Evolutionary conservation across 2,113 vertebrate species (phyloP).

Genomic region (Halichoeres trimaculatus): DNA sequence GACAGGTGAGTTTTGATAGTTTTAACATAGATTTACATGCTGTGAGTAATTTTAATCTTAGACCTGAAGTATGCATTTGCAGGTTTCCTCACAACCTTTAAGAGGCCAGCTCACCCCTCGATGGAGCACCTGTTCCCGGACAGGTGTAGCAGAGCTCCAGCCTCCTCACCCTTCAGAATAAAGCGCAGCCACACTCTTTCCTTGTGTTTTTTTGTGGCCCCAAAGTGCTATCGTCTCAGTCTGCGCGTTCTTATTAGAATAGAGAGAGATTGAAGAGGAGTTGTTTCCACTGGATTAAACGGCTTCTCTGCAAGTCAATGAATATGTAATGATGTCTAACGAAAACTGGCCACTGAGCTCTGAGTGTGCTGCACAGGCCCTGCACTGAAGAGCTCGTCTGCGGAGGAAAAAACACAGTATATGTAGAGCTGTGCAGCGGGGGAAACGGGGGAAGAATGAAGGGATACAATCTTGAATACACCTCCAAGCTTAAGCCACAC

Average conservation of each 20-base stretch:
- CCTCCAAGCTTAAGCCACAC: slow-evolving; percentile 60
- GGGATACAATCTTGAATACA: slow-evolving; percentile 72
- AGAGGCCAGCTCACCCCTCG: slow-evolving; percentile 25
- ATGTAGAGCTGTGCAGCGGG: slow-evolving; percentile 41
- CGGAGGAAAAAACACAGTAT: slow-evolving; percentile 36
- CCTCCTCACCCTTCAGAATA: slow-evolving; percentile 1
- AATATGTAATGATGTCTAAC: slow-evolving; percentile 82
- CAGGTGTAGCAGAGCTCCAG: slow-evolving; percentile 15
- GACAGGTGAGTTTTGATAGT: slow-evolving; percentile 49
- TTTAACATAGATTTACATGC: neutral
- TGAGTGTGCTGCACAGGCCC: slow-evolving; percentile 36
- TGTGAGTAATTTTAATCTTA: neutral
- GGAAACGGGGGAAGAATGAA: slow-evolving; percentile 62
- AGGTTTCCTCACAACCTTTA: neutral
- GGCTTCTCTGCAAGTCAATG: slow-evolving; percentile 80
- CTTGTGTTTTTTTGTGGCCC: slow-evolving; percentile 27
- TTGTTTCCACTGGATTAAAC: slow-evolving; percentile 79
- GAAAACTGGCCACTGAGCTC: slow-evolving; percentile 55
- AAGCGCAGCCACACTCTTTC: slow-evolving; percentile 18
- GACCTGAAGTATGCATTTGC: slow-evolving; percentile 5
- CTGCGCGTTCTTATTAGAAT: slow-evolving; percentile 58
- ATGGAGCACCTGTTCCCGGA: slow-evolving; percentile 53
- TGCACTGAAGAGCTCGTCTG: slow-evolving; percentile 60
- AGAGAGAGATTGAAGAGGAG: slow-evolving; percentile 66
- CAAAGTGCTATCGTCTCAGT: slow-evolving; percentile 41